phyloP scores from a whole-genome alignment of 2,113 vertebrate genomes.

The Hipposideros armiger region DNA sequence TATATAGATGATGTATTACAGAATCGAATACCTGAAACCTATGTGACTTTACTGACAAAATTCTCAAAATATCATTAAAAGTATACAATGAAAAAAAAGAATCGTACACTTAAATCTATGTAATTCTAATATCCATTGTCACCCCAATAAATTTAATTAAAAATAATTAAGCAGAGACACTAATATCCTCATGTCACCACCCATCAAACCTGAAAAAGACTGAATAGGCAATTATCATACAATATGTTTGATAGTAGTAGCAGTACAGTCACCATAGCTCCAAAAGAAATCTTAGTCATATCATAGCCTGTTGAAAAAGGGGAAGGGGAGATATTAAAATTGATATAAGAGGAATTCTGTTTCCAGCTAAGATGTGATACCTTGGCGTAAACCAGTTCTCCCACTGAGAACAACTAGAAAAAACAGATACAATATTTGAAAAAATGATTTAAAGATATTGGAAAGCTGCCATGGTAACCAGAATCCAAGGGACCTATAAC shows the following conservation, averaged over 20 bases:
- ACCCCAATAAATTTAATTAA: no score
- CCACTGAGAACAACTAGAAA: background rate
- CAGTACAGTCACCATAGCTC: background rate
- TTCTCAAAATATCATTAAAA: no score
- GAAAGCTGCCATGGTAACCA: slow-evolving; percentile 49
- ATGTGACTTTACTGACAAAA: no score
- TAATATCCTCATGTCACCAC: background rate
- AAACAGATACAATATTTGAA: background rate
- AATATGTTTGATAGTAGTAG: background rate
- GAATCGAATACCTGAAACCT: no score
- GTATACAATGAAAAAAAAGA: no score
- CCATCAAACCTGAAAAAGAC: background rate
- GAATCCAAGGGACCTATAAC: slow-evolving; percentile 30
- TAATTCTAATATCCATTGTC: no score
- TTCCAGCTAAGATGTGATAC: slow-evolving; percentile 10
- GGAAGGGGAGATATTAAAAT: background rate
- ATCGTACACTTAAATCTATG: no score
- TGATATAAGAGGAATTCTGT: background rate
- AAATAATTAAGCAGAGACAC: background rate
- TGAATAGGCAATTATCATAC: background rate
- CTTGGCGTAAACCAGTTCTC: background rate
- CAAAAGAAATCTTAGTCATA: background rate
- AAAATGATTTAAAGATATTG: background rate
- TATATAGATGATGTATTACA: no score
- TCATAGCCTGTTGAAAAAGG: background rate